Evolutionary conservation across 92 coral and sea anemone genomes (phyloP).

Genomic region (Paramuricea clavata): DNA sequence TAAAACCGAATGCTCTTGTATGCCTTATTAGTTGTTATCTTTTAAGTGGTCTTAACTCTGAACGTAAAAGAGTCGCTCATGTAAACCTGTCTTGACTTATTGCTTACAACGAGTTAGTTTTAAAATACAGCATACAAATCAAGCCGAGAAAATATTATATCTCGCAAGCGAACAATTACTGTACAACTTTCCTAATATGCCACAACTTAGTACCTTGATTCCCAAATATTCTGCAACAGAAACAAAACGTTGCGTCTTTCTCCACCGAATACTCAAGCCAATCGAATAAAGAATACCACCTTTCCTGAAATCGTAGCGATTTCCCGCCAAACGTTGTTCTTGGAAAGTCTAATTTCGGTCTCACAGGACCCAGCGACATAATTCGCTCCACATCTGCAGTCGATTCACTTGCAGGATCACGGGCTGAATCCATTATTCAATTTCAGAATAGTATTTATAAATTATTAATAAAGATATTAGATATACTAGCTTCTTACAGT

Average conservation of each 20-base stretch:
- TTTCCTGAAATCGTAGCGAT: constrained; percentile 16
- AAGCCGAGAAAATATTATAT: too few relatives aligned
- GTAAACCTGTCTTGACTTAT: too few relatives aligned
- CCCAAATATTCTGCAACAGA: neutral
- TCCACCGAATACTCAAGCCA: neutral
- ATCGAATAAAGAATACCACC: neutral
- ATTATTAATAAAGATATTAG: neutral
- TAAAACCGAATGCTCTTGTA: too few relatives aligned
- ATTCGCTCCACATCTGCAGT: neutral
- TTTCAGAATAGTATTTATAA: constrained; percentile 4
- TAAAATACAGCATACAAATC: too few relatives aligned
- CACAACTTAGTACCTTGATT: neutral
- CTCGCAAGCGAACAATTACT: neutral
- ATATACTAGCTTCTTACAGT: neutral
- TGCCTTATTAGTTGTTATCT: too few relatives aligned
- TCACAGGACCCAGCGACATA: constrained; percentile 1
- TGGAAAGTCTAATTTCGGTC: constrained; percentile 9
- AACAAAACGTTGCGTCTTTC: too few relatives aligned
- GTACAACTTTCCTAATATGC: neutral
- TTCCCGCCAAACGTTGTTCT: constrained; percentile 5
- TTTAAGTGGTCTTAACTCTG: too few relatives aligned
- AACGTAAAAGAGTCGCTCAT: too few relatives aligned
- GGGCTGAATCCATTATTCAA: neutral
- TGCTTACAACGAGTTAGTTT: too few relatives aligned
- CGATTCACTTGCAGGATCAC: constrained; percentile 7